Base-by-base conservation (phyloP, 2,797 vertebrate genomes). In the Novumbra hubbsi region DNA sequence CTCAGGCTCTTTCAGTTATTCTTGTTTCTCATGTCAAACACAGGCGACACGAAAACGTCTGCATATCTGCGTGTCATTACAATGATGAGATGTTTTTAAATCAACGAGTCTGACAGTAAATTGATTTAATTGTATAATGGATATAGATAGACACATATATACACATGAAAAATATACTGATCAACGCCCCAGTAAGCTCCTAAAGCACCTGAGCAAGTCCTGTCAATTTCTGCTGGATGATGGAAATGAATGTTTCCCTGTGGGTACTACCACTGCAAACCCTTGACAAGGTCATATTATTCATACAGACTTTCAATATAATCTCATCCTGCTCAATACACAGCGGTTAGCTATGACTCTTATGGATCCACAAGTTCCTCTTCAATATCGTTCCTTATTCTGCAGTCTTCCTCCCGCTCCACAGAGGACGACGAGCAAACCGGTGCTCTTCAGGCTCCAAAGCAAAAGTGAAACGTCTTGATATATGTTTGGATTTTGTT, bases 291-390 rank as follows among this genome's bases (percentile, higher is more conserved):
- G 81, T 65, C 74, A 75, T 78, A 76, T 75, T 55, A 75, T 85
- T 85, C 80, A 82, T 85, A 81, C 85, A 45, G 34, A 88, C 81
- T 83, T 78, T 77, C 83, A 87, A 90, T 88, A 78, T 86, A 84
- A 91, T 90, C 80, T 86, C 80, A 88, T 87, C 86, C 70, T 76
- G 80, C 85, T 88, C 87, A 89, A 88, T 86, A 88, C 72, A 80
- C 76, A 67, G 12, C 7, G 72, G 57, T 75, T 45, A 68, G 78
- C 79, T 81, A 45, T 87, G 87, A 90, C 87, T 85, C 85, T 83
- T 77, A 81, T 81, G 81, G 85, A 83, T 90, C 85, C 85, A 92
- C 89, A 88, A 91, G 88, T 90, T 84, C 87, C 86, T 87, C 78
- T 74, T 75, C 76, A 78, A 75, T 79, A 73, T 74, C 79, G 69